Evolutionary conservation across 2,888 invertebrate genomes (phyloP).

Genomic region (Orthonevra nobilis): DNA sequence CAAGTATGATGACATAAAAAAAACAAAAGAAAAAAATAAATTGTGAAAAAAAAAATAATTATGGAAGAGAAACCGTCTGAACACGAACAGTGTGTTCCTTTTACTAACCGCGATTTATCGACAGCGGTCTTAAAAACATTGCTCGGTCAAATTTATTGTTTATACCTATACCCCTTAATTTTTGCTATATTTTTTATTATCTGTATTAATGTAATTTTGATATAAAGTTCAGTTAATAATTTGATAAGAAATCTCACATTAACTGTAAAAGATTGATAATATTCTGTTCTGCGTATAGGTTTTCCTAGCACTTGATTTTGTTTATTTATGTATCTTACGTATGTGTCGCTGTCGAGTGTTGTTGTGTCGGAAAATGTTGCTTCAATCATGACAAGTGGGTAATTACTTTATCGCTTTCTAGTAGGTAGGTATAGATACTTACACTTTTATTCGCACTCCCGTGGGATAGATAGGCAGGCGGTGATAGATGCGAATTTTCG

Average conservation of each 20-base stretch:
- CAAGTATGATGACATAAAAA: too few species aligned
- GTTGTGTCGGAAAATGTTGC: constrained; percentile 13
- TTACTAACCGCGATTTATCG: constrained; percentile 46
- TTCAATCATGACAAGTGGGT: constrained; percentile 44
- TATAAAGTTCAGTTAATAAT: constrained; percentile 54
- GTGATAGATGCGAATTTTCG: constrained; percentile 7
- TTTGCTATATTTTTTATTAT: constrained; percentile 51
- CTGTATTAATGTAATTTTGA: constrained; percentile 50
- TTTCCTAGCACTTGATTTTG: constrained; percentile 37
- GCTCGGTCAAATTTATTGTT: constrained; percentile 33
- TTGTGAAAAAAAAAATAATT: not conserved
- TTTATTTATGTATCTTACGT: constrained; percentile 73
- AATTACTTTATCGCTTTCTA: constrained; percentile 51
- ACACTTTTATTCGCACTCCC: constrained; percentile 30
- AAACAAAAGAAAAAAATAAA: not conserved
- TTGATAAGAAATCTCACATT: constrained; percentile 64
- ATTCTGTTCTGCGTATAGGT: constrained; percentile 30
- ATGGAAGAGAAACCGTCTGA: constrained; percentile 45
- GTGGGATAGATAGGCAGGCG: constrained; percentile 12
- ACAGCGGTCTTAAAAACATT: constrained; percentile 55
- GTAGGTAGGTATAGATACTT: constrained; percentile 33
- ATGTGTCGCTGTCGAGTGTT: constrained; percentile 75
- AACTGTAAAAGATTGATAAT: constrained; percentile 45
- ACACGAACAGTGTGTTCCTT: constrained; percentile 41
- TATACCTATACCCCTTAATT: constrained; percentile 45